Conservation (phyloP, 1,140 invertebrate species). For the Euura saliciscinereae region DNA sequence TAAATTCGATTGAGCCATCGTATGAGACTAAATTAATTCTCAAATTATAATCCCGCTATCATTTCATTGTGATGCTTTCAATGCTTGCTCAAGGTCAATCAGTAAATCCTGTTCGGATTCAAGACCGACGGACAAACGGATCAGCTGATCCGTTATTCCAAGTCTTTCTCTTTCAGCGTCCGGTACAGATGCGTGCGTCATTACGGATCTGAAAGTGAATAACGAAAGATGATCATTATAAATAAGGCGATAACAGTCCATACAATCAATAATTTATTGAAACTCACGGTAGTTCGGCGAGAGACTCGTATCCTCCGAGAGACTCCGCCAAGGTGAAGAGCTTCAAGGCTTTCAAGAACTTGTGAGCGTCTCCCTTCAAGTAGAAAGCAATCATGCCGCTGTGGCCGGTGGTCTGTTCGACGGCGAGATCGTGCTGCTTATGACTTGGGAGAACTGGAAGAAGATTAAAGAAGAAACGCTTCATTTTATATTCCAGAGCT, state of each 20-base stretch:
- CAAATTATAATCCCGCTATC: background rate
- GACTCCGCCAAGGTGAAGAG: constrained; percentile 93
- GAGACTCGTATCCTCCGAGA: constrained; percentile 94
- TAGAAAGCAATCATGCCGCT: constrained; percentile 94
- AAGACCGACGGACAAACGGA: constrained; percentile 91
- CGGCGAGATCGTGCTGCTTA: constrained; percentile 85
- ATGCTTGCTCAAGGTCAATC: constrained; percentile 84
- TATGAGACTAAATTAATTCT: too few species aligned
- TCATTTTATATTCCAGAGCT: background rate
- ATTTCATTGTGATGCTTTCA: constrained; percentile 50
- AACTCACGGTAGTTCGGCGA: constrained; percentile 85
- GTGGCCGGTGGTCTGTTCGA: constrained; percentile 85
- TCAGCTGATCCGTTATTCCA: constrained; percentile 86
- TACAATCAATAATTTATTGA: background rate
- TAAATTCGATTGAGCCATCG: too few species aligned
- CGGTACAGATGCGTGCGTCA: constrained; percentile 85
- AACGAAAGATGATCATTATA: constrained; percentile 32
- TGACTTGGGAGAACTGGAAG: constrained; percentile 82
- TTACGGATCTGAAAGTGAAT: constrained; percentile 62
- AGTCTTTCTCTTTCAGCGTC: constrained; percentile 72
- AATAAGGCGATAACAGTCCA: background rate
- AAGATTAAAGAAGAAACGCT: constrained; percentile 13
- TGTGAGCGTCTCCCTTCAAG: constrained; percentile 79
- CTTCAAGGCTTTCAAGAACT: constrained; percentile 81
- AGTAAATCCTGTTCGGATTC: constrained; percentile 89